phyloP scores from a whole-genome alignment of 2,113 vertebrate genomes.

The Propithecus coquereli region DNA sequence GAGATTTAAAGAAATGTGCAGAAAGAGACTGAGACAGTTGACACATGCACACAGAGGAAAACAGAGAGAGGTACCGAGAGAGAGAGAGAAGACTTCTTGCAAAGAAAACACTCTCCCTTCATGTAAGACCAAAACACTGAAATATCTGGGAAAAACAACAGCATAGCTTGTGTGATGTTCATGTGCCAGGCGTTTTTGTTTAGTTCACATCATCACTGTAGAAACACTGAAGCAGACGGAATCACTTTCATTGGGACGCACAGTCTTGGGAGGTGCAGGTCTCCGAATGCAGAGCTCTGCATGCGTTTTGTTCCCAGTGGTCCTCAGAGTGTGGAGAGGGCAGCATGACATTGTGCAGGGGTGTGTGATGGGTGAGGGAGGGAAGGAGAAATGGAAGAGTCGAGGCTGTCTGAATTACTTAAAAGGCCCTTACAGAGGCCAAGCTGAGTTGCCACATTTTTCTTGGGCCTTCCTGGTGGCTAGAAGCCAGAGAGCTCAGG shows the following conservation, averaged over 20 bases:
- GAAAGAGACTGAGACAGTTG: not conserved
- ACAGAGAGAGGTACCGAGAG: not conserved
- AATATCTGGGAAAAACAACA: not conserved
- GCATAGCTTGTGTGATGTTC: not conserved
- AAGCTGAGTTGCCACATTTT: not conserved
- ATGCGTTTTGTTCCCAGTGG: fast-evolving
- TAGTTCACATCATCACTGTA: not conserved
- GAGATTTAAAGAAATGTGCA: not conserved
- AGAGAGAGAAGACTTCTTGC: not conserved
- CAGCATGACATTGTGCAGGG: not conserved
- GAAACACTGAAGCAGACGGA: not conserved
- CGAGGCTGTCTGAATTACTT: not conserved
- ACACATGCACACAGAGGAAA: fast-evolving
- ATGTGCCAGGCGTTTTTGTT: not conserved
- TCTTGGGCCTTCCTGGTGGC: not conserved
- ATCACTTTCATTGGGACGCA: not conserved
- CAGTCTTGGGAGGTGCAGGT: not conserved
- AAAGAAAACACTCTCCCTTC: not conserved
- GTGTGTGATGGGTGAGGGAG: not conserved
- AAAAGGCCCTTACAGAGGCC: not conserved
- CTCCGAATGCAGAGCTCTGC: not conserved
- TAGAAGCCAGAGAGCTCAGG: not conserved
- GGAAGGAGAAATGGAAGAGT: not conserved
- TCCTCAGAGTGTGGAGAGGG: not conserved
- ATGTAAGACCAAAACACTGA: not conserved